phyloP scores from a whole-genome alignment of 2,888 invertebrate species.

The Chrysotoxum bicinctum region DNA sequence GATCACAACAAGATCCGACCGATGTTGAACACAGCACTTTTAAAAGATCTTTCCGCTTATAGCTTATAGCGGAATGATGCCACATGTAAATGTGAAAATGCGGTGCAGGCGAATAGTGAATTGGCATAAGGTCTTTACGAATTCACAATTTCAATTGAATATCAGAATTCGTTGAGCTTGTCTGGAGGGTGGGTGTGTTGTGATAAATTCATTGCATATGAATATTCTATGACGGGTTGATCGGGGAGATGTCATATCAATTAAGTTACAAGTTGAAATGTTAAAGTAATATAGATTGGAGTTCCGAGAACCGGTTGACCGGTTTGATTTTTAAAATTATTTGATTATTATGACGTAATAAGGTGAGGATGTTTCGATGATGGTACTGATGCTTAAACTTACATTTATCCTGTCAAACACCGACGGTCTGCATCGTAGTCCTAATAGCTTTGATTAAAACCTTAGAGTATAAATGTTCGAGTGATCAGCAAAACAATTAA shows the following conservation, averaged over 20 bases:
- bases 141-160: conserved; percentile 1
- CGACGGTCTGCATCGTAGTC: too few relatives aligned
- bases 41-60: conserved; percentile 38
- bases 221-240: not conserved
- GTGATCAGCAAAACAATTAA: too few relatives aligned
- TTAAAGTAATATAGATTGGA: not conserved
- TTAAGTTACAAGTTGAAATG: not conserved
- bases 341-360: too few relatives aligned
- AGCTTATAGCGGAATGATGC: not conserved
- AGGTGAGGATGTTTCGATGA: too few relatives aligned
- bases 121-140: conserved; percentile 3
- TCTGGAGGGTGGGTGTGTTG: not conserved
- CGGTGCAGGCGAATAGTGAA: not conserved
- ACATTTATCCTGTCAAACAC: too few relatives aligned
- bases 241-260: not conserved
- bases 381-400: too few relatives aligned
- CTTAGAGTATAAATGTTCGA: too few relatives aligned
- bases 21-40: conserved; percentile 68
- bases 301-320: not conserved
- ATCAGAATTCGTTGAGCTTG: not conserved
- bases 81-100: not conserved
- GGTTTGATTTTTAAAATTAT: not conserved
- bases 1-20: conserved; percentile 73
- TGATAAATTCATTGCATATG: not conserved
- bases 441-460: too few relatives aligned